phyloP scores from a whole-genome alignment of 1,140 invertebrate genomes.

The Wiebesia pumilae region DNA sequence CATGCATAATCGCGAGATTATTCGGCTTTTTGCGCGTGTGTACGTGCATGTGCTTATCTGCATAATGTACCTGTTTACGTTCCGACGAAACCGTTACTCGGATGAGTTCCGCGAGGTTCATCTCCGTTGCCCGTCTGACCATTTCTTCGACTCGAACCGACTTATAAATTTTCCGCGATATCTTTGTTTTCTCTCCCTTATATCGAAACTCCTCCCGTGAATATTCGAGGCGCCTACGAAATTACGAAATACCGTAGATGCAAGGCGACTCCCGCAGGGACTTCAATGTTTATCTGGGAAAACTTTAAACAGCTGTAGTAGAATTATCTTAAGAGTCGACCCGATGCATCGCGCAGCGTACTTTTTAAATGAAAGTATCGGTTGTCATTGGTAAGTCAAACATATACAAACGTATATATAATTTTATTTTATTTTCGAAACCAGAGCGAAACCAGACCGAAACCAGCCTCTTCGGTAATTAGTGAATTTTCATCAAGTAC shows the following conservation, averaged over 20 bases:
- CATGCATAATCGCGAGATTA: not conserved
- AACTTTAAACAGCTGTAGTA: not conserved
- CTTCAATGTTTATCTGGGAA: not conserved
- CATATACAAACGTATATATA: no score
- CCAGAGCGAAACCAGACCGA: no score
- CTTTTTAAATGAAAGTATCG: not conserved
- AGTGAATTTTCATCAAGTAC: not conserved
- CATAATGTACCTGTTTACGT: conserved; percentile 20
- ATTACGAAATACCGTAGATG: not conserved
- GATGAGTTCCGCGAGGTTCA: conserved; percentile 1
- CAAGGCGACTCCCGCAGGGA: not conserved
- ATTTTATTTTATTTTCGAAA: no score
- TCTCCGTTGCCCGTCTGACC: conserved; percentile 13
- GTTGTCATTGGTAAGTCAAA: not conserved
- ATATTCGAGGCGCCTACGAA: not conserved
- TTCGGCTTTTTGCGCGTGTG: not conserved
- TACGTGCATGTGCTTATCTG: not conserved
- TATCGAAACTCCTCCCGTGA: not conserved
- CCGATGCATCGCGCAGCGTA: not conserved
- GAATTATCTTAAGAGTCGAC: not conserved
- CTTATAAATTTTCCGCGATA: not conserved
- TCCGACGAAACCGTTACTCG: conserved; percentile 18
- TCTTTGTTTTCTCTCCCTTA: not conserved
- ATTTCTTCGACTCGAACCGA: not conserved
- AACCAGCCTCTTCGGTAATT: not conserved